Base-by-base conservation (phyloP, 2,888 invertebrate genomes). In the Aporophyla lueneburgensis region DNA sequence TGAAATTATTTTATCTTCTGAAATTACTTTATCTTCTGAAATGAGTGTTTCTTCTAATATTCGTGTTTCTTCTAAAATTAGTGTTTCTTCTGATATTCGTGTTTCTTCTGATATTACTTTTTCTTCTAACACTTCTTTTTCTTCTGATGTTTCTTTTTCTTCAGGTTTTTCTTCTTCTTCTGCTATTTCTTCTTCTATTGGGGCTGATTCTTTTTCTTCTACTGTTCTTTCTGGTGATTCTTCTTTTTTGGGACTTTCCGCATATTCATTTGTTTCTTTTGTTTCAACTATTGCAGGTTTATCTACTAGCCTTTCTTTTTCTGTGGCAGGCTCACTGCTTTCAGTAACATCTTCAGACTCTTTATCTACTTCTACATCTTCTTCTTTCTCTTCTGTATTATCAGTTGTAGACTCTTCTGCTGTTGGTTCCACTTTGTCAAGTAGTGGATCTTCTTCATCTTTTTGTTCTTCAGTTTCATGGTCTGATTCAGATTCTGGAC, bases 401-500 rank as follows among this genome's bases (percentile, higher is more conserved):
- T 81, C 76, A 65, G 53, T 19, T 70, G 59, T 27, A 19, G 56
- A 70, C 10, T 84, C 84, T 69, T 80, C 80, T 65, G 40, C 56
- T 79, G 76, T 76, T 40, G 72, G 27, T 43, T 83, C 82, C 74
- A 80, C 76, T 74, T 71, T 54, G 12, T 77, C 65, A 71, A 53
- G 54, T 33, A 74, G 19, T 49, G 80, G 69, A 56, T 89, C 77
- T 79, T 80, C 80, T 78, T 91, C 89, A 54, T 90, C 89, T 71
- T 87, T 87, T 68, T 91, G 91, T 84, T 93, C 92, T 82, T 93
- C 93, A 68, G 24, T 46, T 86, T 95, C 95, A 88, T 94, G 92
- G 76, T 95, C 93, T 77, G 94, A 93, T 90, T 96, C 96, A 80
- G 96, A 96, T 89, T 96, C 95, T 74, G 96, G 96, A 86, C 96